Conservation (phyloP, 1,140 invertebrate genomes). For the Nomia melanderi region DNA sequence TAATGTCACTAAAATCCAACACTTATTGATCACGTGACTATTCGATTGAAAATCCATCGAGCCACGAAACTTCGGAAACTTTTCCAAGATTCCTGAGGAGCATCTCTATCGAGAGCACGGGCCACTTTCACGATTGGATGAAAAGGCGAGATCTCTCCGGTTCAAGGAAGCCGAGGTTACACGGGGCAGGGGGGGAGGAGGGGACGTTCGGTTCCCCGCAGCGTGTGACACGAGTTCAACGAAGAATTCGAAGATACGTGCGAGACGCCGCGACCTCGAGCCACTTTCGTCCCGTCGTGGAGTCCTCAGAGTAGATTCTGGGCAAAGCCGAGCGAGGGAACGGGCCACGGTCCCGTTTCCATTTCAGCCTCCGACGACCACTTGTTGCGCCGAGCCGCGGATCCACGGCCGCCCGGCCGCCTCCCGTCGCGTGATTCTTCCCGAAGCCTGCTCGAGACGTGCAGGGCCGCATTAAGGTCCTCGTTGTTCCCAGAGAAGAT, state of each 20-base stretch:
- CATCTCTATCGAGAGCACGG: background rate
- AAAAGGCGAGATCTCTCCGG: background rate
- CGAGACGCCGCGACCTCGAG: conserved; percentile 46
- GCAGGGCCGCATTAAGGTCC: too few relatives aligned
- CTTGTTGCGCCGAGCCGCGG: conserved; percentile 37
- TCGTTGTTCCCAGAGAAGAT: too few relatives aligned
- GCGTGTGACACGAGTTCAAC: conserved; percentile 38
- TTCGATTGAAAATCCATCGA: too few relatives aligned
- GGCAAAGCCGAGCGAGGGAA: background rate
- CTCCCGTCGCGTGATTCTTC: background rate
- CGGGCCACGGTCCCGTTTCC: background rate
- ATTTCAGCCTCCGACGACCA: conserved; percentile 27
- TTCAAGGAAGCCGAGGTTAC: conserved; percentile 32
- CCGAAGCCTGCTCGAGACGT: background rate
- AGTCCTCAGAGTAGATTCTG: background rate
- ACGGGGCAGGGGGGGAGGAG: conserved; percentile 2
- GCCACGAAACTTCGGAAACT: too few relatives aligned
- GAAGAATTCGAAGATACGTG: conserved; percentile 54
- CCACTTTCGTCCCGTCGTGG: conserved; percentile 45
- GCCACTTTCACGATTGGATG: conserved; percentile 5
- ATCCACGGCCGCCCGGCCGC: background rate
- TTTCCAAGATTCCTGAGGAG: too few relatives aligned
- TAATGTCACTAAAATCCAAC: too few relatives aligned
- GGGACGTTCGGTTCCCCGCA: conserved; percentile 9
- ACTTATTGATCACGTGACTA: too few relatives aligned